Base-by-base conservation (phyloP, 2,113 vertebrate species). In the Oryctolagus cuniculus region DNA sequence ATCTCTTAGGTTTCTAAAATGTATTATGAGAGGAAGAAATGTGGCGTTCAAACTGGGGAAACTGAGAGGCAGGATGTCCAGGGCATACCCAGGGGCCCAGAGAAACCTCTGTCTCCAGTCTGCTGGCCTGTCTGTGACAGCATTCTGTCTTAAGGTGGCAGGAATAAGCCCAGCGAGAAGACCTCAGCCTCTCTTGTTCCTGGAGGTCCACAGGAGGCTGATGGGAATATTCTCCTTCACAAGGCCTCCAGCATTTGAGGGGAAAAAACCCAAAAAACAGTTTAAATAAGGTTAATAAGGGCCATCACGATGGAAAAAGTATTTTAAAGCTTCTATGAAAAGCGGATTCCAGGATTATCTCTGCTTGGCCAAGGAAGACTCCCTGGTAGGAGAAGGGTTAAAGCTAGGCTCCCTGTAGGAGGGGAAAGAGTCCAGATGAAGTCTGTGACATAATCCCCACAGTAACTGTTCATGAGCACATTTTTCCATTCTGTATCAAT, bases 401-500 rank as follows among this genome's bases (percentile, higher is more conserved):
- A 97, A 96, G 69, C 70, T 96, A 94, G 93, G 88, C 96, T 98
- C 96, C 96, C 96, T 95, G 96, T 97, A 67, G 86, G 81, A 96
- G 91, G 96, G 96, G 89, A 97, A 96, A 94, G 96, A 97, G 96
- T 97, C 96, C 97, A 97, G 82, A 95, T 85, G 87, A 97, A 97
- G 89, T 89, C 93, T 96, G 96, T 98, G 98, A 98, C 97, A 97
- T 98, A 98, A 98, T 97, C 96, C 44, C 96, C 95, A 97, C 95
- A 97, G 97, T 69, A 98, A 97, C 97, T n/a, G 82, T 93, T 98
- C 96, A 91, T 97, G 97, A 98, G 97, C 95, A 98, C 95, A 97
- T 97, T 98, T 98, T 98, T 98, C 97, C 97, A 98, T 97, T 96
- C 96, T 96, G 51, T 97, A 98, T 98, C 97, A 98, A 97, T 97